Evolutionary conservation across 2,113 vertebrate species (phyloP), one percentile per base, ranked within the genome.

Genomic region (Nyctibius bracteatus): DNA sequence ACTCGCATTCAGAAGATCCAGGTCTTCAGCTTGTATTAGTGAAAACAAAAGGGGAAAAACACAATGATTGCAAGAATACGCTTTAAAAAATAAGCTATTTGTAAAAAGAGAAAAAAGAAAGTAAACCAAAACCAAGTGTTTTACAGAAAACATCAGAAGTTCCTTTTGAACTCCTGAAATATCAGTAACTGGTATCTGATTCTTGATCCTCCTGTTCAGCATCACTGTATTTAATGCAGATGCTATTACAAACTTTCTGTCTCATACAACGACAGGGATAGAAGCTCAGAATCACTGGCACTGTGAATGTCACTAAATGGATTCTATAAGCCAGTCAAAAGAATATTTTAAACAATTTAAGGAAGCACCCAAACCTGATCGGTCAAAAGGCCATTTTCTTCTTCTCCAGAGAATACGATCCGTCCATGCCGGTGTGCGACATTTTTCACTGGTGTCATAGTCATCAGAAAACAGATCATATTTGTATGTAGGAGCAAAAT

Each of bases 391-490:
- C 99, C 99, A 99, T 92, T 99, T 99, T 68, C 99, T 98, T 86
- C 99, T 99, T 82, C 98, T 99, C 99, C 99, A 99, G 54, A 99
- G 98, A 71, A 99, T 98, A 18, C 99, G 99, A 95, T 99, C 99
- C 23, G 99, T 99, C 99, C 99, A 99, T 0, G 99, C 99, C 0
- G 99, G 99, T 0, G 99, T 99, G 54, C 99, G 99, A 68, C 99
- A 99, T 97, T 99, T 99, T 92, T 99, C 99, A 66, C 99, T 99
- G 85, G 99, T 99, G 97, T 99, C 99, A 35, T 99, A 99, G 94
- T 99, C 99, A 39, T 99, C 99, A 14, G 99, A 99, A 98, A 99
- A 99, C 77, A 99, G 98, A 96, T 99, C 99, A 33, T 99, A 99
- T 86, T 99, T 99, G 88, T 99, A 99, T 1, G 99, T 99, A 16